These are phyloP conservation scores for Melieria crassipennis DNA, from an alignment of 2,888 invertebrate species.

Conservation along the genomic window DNA sequence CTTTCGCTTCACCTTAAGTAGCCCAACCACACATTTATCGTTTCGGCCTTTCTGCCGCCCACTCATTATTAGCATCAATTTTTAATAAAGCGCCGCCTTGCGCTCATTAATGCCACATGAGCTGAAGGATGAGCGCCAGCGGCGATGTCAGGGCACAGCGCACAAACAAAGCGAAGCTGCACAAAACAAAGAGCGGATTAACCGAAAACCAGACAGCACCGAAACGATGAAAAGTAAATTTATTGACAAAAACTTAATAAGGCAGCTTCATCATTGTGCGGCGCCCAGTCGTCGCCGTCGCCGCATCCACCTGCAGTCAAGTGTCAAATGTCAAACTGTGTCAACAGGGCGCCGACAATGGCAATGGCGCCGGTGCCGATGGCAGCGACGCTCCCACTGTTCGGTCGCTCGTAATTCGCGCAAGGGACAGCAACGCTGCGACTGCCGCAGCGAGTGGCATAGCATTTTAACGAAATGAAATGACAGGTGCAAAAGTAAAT, in stretches of 20 bases:
- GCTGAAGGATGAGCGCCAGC: conserved; percentile 28
- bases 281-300: too few relatives aligned
- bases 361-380: too few relatives aligned
- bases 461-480: neutral
- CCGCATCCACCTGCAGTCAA: neutral
- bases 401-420: too few relatives aligned
- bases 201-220: neutral
- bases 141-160: conserved; percentile 21
- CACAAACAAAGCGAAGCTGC: conserved; percentile 5
- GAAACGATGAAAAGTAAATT: neutral
- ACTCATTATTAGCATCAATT: conserved; percentile 17
- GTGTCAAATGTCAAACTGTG: conserved; percentile 1
- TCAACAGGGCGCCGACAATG: neutral
- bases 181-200: conserved; percentile 1
- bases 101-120: conserved; percentile 30
- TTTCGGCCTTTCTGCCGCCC: neutral
- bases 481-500: neutral
- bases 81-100: conserved; percentile 29
- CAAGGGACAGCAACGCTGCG: neutral
- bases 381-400: too few relatives aligned
- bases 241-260: conserved; percentile 27
- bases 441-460: neutral
- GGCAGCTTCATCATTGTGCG: neutral
- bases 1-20: neutral
- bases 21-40: neutral